Evolutionary conservation across 2,797 vertebrate species (phyloP).

Genomic region (Yasuhikotakia modesta): DNA sequence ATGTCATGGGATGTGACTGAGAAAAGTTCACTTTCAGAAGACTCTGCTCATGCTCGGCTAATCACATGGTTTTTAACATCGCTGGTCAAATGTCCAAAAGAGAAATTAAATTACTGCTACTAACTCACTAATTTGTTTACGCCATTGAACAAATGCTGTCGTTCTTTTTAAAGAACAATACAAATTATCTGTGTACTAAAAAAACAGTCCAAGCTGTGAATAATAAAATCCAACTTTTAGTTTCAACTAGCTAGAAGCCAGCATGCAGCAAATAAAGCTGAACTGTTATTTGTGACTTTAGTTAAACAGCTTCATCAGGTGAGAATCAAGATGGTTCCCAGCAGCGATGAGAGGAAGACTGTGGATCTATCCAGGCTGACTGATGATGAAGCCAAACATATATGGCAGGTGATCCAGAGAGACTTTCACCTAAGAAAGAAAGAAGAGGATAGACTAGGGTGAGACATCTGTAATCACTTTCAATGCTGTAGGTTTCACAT

Average conservation of each 20-base stretch:
- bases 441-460: conserved; percentile 91
- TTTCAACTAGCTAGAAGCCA: background rate
- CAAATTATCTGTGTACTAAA: background rate
- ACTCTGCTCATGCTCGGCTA: background rate
- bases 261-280: background rate
- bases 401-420: conserved; percentile 89
- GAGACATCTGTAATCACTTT: conserved; percentile 54
- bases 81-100: background rate
- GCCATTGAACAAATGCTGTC: background rate
- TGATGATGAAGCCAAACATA: conserved; percentile 89
- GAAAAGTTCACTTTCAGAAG: background rate
- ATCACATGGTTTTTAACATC: background rate
- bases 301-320: background rate
- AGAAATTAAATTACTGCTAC: conserved; percentile 6
- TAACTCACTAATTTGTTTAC: conserved; percentile 8
- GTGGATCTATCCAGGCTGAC: conserved; percentile 92
- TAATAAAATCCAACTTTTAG: background rate
- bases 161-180: background rate
- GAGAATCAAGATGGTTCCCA: conserved; percentile 60
- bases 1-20: background rate
- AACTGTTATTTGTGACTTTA: background rate
- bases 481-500: no score
- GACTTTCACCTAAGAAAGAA: conserved; percentile 89
- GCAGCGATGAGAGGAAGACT: conserved; percentile 75
- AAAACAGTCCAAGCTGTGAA: background rate